phyloP scores from a whole-genome alignment of 2,113 vertebrate species.

The Lucifuga dentata region DNA sequence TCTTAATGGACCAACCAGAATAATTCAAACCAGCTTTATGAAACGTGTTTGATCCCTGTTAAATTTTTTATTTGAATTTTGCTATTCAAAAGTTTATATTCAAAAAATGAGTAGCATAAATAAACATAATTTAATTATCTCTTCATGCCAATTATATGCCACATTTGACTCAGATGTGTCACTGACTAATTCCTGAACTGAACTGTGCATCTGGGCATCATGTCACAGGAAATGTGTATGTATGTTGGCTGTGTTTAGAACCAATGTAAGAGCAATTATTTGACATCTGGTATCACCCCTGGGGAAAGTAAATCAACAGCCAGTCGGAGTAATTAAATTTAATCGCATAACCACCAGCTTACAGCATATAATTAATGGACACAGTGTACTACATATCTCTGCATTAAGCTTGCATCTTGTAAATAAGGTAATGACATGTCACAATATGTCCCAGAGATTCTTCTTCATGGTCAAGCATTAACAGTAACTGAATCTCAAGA shows the following conservation, averaged over 20 bases:
- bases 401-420: conserved; percentile 36
- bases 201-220: conserved; percentile 54
- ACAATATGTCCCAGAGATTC: conserved; percentile 41
- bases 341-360: conserved; percentile 62
- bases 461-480: no score
- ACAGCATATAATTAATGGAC: conserved; percentile 70
- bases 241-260: conserved; percentile 37
- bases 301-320: conserved; percentile 74
- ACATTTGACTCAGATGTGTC: conserved; percentile 38
- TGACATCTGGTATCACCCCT: conserved; percentile 73
- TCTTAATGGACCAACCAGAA: not conserved
- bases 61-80: conserved; percentile 11
- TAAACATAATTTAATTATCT: not conserved
- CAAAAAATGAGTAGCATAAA: not conserved
- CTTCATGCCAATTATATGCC: conserved; percentile 12
- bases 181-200: conserved; percentile 56
- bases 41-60: not conserved
- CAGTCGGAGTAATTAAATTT: conserved; percentile 76
- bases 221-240: conserved; percentile 9
- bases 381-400: conserved; percentile 32
- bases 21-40: conserved; percentile 7
- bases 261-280: conserved; percentile 57
- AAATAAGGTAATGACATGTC: conserved; percentile 51
- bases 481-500: no score
- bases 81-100: conserved; percentile 11